These are phyloP conservation scores for Arvicanthis niloticus DNA, from an alignment of 2,113 vertebrate genomes.

Conservation along the genomic window DNA sequence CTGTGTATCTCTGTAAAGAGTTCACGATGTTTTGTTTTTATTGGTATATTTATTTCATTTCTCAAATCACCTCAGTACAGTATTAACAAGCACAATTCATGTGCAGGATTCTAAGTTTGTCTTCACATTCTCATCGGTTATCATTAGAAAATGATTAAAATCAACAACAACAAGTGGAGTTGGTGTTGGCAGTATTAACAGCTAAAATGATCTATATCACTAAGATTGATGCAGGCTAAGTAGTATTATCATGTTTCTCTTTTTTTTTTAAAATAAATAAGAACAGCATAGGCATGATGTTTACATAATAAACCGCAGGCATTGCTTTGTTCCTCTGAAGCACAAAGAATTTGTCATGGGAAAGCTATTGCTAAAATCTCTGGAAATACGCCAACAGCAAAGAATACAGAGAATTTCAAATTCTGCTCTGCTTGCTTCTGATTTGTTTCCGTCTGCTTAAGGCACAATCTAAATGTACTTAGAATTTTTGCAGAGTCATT, in stretches of 20 bases:
- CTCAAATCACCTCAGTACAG: neutral
- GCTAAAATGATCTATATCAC: constrained; percentile 61
- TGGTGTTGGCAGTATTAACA: neutral
- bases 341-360: constrained; percentile 57
- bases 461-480: neutral
- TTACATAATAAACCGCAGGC: constrained; percentile 22
- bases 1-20: neutral
- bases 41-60: neutral
- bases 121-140: constrained; percentile 8
- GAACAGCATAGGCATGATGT: constrained; percentile 49
- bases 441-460: constrained; percentile 70
- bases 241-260: constrained; percentile 30
- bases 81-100: neutral
- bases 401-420: constrained; percentile 56
- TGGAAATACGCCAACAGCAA: constrained; percentile 63
- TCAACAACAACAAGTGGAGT: constrained; percentile 20
- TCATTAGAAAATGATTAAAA: constrained; percentile 9
- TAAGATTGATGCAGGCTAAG: constrained; percentile 65
- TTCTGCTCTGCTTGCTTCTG: constrained; percentile 32
- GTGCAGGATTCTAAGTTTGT: constrained; percentile 27
- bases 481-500: constrained; percentile 48
- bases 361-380: constrained; percentile 61
- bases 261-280: constrained; percentile 48
- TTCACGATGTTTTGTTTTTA: neutral
- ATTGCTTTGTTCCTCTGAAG: constrained; percentile 63